Percentiles rank a stretch among this genome's conserved stretches.
phyloP scores from a whole-genome alignment of 2,113 vertebrate genomes.

The Heloderma charlesbogerti region DNA sequence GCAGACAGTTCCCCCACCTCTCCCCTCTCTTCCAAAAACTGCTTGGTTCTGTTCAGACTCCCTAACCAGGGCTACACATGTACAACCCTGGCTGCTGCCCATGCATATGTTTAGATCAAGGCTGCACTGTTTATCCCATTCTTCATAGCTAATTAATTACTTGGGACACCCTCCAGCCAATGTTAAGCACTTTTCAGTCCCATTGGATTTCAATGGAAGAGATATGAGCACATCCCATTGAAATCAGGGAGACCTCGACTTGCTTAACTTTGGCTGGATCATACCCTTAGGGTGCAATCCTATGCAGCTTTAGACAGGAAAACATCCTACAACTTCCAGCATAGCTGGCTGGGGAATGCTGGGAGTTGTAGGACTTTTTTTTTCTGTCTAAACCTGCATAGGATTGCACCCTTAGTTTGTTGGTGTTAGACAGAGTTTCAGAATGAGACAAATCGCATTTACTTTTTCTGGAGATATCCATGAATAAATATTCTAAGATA shows the following conservation, averaged over 20 bases:
- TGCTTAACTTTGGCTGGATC: not conserved
- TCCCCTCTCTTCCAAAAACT: not conserved
- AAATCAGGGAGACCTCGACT: not conserved
- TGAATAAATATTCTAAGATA: conserved; percentile 23
- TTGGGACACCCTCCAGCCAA: not conserved
- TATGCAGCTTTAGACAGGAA: too few species aligned
- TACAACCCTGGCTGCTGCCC: not conserved
- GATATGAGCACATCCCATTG: not conserved
- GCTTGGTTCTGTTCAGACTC: not conserved
- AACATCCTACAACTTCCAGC: too few species aligned
- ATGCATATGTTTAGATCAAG: not conserved
- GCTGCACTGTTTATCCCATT: not conserved
- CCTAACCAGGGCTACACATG: not conserved
- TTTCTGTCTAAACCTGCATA: too few species aligned
- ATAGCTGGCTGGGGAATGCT: too few species aligned
- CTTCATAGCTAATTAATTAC: not conserved
- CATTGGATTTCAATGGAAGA: not conserved
- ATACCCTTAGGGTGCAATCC: not conserved
- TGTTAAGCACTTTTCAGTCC: not conserved
- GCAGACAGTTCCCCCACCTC: not conserved
- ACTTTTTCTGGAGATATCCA: conserved; percentile 13
- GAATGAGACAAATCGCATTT: conserved; percentile 9
- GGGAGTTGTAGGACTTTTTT: too few species aligned
- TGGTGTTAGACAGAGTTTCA: not conserved
- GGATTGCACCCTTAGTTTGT: not conserved